Base-by-base conservation (phyloP, 2,888 invertebrate species). In the Polyommatus icarus region DNA sequence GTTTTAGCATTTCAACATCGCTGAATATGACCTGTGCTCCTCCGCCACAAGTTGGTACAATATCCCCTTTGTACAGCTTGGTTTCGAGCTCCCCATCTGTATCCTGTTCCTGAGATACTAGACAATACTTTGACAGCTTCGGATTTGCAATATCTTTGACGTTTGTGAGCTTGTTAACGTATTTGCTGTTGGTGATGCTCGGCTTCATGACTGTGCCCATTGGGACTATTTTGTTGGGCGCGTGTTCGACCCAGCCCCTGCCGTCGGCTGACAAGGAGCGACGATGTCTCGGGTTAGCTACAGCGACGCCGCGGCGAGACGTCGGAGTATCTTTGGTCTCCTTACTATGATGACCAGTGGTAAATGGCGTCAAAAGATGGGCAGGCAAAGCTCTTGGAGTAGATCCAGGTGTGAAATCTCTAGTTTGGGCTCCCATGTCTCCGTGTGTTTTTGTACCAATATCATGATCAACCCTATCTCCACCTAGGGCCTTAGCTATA, bases 11-110 rank as follows among this genome's bases (percentile, higher is more conserved):
- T 88, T 99, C 99, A 1, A 99, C 97, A 89, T 99, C 99, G 83
- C 98, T 97, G 87, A 99, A 99, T 40, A 99, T 96, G 0, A 99
- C 97, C 86, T 99, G 98, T 0, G 99, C 98, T 0, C 99, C 99
- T 0, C 99, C 99, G 1, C 98, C 97, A 78, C 97, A 96, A 0
- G 99, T 99, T 0, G 98, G 98, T 2, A 99, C 95, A 3, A 99
- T 97, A 87, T 99, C 98, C 18, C 97, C 99, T 96, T 99, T 99
- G 87, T 97, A 98, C 20, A 99, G 87, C 84, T 97, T 97, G 0
- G 99, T 99, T 89, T 98, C 98, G 3, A 99, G 92, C 85, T 98
- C 98, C 0, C 99, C 99, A 83, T 97, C 97, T 0, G 97, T 96
- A 87, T 99, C 99, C 29, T 97, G 96, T 84, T 98, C 98, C 90